Conservation (phyloP, 2,888 invertebrate genomes). For the Shargacucullia verbasci region DNA sequence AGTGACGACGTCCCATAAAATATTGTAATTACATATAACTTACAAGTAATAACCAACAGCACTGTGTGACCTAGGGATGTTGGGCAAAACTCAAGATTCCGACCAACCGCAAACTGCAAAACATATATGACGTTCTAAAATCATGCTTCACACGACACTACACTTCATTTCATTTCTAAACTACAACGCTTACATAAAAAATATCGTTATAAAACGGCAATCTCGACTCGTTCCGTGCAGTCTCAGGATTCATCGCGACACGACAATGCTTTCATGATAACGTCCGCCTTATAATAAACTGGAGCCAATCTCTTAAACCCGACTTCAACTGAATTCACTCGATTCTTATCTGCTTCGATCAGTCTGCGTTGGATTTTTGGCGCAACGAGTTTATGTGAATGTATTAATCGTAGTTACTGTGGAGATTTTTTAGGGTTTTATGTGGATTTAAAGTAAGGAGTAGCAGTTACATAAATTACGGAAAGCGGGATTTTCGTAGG, state of each 20-base stretch:
- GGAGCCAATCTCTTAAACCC: constrained; percentile 53
- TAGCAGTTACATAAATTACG: no score
- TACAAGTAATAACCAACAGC: no score
- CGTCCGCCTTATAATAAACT: constrained; percentile 56
- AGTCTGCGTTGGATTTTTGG: constrained; percentile 39
- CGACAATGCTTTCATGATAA: constrained; percentile 77
- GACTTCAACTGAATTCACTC: constrained; percentile 42
- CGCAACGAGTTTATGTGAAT: constrained; percentile 11
- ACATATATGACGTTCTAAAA: no score
- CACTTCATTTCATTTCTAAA: no score
- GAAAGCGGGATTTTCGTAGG: no score
- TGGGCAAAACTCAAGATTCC: no score
- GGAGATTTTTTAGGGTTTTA: background rate
- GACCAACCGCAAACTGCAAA: no score
- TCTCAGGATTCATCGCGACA: constrained; percentile 60
- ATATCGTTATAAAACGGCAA: constrained; percentile 28
- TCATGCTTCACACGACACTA: no score
- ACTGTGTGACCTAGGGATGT: no score
- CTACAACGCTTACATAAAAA: constrained; percentile 6
- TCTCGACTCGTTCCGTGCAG: constrained; percentile 26
- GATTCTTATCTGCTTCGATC: constrained; percentile 59
- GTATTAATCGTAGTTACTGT: constrained; percentile 14
- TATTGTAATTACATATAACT: no score
- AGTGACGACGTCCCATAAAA: no score
- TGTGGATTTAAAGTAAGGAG: no score